Evolutionary conservation across 2,888 invertebrate species (phyloP).

Genomic region (Limnephilus rhombicus): DNA sequence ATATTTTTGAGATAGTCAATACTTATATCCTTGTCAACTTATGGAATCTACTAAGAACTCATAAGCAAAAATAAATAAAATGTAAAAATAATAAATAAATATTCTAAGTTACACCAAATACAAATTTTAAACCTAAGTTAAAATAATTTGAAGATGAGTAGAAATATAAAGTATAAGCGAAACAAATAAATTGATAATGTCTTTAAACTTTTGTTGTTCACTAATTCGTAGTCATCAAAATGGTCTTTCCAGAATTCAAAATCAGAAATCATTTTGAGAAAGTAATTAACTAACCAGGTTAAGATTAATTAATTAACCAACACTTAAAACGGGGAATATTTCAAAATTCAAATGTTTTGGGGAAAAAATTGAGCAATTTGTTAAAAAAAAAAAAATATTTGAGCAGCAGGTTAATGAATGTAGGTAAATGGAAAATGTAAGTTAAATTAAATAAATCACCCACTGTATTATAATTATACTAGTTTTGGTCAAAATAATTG

Average conservation of each 20-base stretch:
- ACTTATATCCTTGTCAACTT: not conserved
- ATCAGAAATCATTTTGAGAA: not conserved
- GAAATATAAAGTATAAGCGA: not conserved
- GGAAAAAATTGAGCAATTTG: not conserved
- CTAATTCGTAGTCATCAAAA: not conserved
- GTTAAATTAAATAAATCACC: not conserved
- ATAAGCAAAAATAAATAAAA: not conserved
- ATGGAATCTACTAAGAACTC: not conserved
- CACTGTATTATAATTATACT: slow-evolving; percentile 1
- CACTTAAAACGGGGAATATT: not conserved
- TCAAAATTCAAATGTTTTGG: not conserved
- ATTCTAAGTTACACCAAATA: not conserved
- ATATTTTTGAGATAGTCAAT: not conserved
- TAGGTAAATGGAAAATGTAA: not conserved
- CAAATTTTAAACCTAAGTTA: not conserved
- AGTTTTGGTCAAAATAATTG: not conserved
- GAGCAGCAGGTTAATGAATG: not conserved
- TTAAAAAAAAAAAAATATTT: not conserved
- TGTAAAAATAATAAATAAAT: not conserved
- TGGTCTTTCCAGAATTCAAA: not conserved
- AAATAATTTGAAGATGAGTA: not conserved
- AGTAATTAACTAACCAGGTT: not conserved
- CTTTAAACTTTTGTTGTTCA: not conserved
- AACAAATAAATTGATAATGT: not conserved
- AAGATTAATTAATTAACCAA: not conserved